Base-by-base conservation (phyloP, 2,113 vertebrate genomes). In the Chloropsis hardwickii region DNA sequence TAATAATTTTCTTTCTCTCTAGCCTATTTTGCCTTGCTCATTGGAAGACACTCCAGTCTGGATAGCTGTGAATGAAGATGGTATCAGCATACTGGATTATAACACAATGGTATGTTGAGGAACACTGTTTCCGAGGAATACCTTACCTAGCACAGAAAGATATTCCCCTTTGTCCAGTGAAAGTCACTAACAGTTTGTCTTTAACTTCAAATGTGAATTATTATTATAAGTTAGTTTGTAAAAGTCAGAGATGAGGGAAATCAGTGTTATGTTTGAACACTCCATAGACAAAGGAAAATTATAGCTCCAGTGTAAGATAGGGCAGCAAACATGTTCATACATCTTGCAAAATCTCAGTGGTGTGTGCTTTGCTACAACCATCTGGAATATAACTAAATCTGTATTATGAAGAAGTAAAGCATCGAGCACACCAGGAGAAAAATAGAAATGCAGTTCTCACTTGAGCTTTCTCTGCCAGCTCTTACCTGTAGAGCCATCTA, bases 51-150 rank as follows among this genome's bases (percentile, higher is more conserved):
- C 86, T 81, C 98, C 98, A 82, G 97, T 98, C 71, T 99, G 99
- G 99, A 96, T 99, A 95, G 98, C 98, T 65, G 98, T 99, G 96
- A 98, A 97, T 80, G 99, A 99, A 97, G 99, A 99, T 62, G 99
- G 99, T 40, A 67, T 99, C 88, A 98, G 97, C 94, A 97, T 99
- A 79, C 96, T 99, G 94, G 98, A 99, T 95, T 98, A 97, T 81
- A 97, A 94, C 64, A 97, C 98, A 56, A 99, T 99, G 99, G 99
- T 99, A 96, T 87, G 98, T 92, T 91, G 64, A 96, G 37, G 50
- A 90, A 37, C 37, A 18, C 39, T 37, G 15, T 58, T 48, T 51
- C 64, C 90, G 53, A 61, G 87, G 74, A 83, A 83, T 51, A 77
- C 51, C 44, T 73, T 60, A 22, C 19, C 48, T 81, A 40, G 67